Base-by-base conservation (phyloP, 1,140 invertebrate species). In the Papilio xuthus region DNA sequence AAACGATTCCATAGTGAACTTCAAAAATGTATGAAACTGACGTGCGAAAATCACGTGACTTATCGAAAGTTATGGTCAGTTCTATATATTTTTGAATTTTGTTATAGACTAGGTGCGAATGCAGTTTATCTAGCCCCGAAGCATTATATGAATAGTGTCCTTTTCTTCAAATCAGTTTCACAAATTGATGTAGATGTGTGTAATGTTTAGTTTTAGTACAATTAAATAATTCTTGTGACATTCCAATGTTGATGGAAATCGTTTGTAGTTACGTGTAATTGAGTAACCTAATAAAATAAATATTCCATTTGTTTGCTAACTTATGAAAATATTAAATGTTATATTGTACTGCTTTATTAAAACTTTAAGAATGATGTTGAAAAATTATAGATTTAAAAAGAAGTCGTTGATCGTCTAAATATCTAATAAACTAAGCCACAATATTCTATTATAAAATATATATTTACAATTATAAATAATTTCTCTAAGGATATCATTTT, bases 381-480 rank as follows among this genome's bases (percentile, higher is more conserved):
- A 72, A 72, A 20, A 20, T 70, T 18, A 70, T 20, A 74, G 1
- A 28, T 60, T 32, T 42, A 56, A 32, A 53, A 20, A 37, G 41
- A 60, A 37, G 26, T 56, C 47, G 73, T 75, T 60, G 32, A 60
- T n/a, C 7, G 32, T 60, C 1, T 76, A 60, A 76, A 76, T 76
- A 37, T 76, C 73, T 76, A 76, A 28, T n/a, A 47, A 56, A 60
- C 9, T 53, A 32, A 50, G 15, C 23, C 9, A 44, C 26, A 13
- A 74, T 60, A 37, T 56, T 56, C 50, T 75, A 75, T 75, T 56
- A 37, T 41, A 75, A 41, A 75, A 76, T 9, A 42, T 76, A 37
- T 60, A 12, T 47, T 23, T 72, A 8, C 26, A 18, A 67, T 32
- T 2, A 67, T 28, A 32, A 15, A 56, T 6, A 20, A n/a, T 60